Percentiles rank a stretch among this genome's conserved stretches.
Evolutionary conservation across 2,888 invertebrate genomes (phyloP).

Genomic region (Trichogramma dendrolimi): DNA sequence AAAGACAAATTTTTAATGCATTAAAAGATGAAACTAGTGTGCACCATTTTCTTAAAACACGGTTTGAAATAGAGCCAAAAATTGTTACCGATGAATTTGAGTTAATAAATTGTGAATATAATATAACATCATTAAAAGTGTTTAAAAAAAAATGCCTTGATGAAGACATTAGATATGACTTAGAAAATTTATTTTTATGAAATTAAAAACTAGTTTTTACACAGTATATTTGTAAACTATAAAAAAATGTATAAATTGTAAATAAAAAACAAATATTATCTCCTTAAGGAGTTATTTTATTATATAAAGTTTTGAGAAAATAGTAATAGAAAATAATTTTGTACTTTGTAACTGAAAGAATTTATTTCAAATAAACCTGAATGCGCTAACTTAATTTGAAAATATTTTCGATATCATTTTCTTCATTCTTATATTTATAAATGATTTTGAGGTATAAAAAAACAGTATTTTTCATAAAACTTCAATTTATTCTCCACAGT

Average conservation of each 20-base stretch:
- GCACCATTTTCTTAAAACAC: slow-evolving; percentile 64
- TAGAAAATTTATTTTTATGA: slow-evolving; percentile 29
- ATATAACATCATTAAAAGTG: slow-evolving; percentile 14
- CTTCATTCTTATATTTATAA: too few relatives aligned
- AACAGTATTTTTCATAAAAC: too few relatives aligned
- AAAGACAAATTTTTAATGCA: slow-evolving; percentile 75
- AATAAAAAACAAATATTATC: background rate
- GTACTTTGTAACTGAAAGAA: background rate
- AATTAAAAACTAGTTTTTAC: background rate
- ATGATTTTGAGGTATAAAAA: too few relatives aligned
- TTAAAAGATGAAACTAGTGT: slow-evolving; percentile 67
- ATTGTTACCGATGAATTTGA: slow-evolving; percentile 20
- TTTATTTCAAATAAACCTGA: too few relatives aligned
- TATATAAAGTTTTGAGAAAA: background rate
- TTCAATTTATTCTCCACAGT: too few relatives aligned
- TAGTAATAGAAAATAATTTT: background rate
- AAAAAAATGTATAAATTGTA: background rate
- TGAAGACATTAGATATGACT: slow-evolving; percentile 24
- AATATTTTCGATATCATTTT: too few relatives aligned
- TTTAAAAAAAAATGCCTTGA: slow-evolving; percentile 13
- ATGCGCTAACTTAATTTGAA: too few relatives aligned
- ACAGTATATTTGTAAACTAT: background rate
- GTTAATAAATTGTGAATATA: slow-evolving; percentile 29
- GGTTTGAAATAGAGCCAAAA: slow-evolving; percentile 55
- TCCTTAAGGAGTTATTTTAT: background rate